phyloP scores from a whole-genome alignment of 2,888 invertebrate species.

The Podotricha telesiphe region DNA sequence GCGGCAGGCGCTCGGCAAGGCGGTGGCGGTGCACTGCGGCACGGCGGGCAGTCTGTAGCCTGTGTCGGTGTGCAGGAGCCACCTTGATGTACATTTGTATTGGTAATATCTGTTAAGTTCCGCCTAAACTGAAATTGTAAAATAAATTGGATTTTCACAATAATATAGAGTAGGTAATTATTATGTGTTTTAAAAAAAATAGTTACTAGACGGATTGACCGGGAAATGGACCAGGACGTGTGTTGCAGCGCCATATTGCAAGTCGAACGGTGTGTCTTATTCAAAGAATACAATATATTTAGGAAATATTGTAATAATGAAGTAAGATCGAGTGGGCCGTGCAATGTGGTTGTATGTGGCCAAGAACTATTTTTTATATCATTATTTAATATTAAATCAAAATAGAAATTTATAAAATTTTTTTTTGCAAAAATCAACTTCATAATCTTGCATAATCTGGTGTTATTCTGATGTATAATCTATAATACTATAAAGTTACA shows the following conservation, averaged over 20 bases:
- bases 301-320: neutral
- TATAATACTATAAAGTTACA: too few species aligned
- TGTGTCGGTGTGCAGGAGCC: conserved; percentile 21
- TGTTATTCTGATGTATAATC: too few species aligned
- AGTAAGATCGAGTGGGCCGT: conserved; percentile 1
- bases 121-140: conserved; percentile 18
- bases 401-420: too few species aligned
- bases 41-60: conserved; percentile 18
- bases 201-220: conserved; percentile 6
- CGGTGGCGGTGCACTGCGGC: conserved; percentile 32
- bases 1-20: conserved; percentile 39
- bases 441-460: too few species aligned
- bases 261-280: conserved; percentile 4
- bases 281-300: neutral
- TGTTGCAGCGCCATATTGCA: neutral
- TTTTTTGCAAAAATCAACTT: too few species aligned
- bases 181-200: neutral
- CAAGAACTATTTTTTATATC: conserved; percentile 6
- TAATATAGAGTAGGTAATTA: neutral
- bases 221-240: conserved; percentile 3
- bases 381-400: too few species aligned
- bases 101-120: neutral
- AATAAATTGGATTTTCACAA: neutral
- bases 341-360: neutral
- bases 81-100: conserved; percentile 10